Percentiles rank a stretch among this genome's conserved stretches.
These are phyloP conservation scores for Phymorhynchus buccinoides DNA, from an alignment of 1,140 invertebrate genomes.

Conservation along the genomic window DNA sequence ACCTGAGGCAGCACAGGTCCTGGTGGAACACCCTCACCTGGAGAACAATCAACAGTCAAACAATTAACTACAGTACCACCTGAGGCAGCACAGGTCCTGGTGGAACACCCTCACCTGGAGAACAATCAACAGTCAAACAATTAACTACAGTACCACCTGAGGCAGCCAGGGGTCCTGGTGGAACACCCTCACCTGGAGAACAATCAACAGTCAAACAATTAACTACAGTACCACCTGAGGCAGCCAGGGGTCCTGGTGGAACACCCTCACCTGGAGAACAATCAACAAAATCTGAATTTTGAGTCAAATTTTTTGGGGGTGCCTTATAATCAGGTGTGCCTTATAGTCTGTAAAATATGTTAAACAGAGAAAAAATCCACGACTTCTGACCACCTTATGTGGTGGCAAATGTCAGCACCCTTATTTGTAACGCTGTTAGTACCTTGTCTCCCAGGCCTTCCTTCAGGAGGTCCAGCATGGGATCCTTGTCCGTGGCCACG, in stretches of 20 bases:
- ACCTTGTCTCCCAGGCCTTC: slow-evolving; percentile 72
- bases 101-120: slow-evolving; percentile 63
- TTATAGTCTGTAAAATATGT: no score
- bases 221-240: slow-evolving; percentile 91
- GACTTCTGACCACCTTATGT: no score
- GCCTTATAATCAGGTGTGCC: no score
- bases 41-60: no score
- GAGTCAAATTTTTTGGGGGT: no score
- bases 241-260: slow-evolving; percentile 76
- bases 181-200: slow-evolving; percentile 79
- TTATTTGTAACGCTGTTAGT: slow-evolving; percentile 77
- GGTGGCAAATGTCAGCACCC: slow-evolving; percentile 70
- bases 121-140: neutral
- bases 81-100: slow-evolving; percentile 83
- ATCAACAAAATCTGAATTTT: neutral
- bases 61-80: slow-evolving; percentile 89
- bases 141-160: no score
- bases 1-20: slow-evolving; percentile 84
- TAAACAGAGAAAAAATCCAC: no score
- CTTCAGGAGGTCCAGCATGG: slow-evolving; percentile 79
- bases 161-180: slow-evolving; percentile 82
- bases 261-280: no score
- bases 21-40: no score
- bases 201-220: no score
- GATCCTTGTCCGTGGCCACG: slow-evolving; percentile 92